Percentiles rank a stretch among this genome's conserved stretches.
These are phyloP conservation scores for Kradibia gibbosae DNA, from an alignment of 1,140 invertebrate genomes.

Conservation along the genomic window DNA sequence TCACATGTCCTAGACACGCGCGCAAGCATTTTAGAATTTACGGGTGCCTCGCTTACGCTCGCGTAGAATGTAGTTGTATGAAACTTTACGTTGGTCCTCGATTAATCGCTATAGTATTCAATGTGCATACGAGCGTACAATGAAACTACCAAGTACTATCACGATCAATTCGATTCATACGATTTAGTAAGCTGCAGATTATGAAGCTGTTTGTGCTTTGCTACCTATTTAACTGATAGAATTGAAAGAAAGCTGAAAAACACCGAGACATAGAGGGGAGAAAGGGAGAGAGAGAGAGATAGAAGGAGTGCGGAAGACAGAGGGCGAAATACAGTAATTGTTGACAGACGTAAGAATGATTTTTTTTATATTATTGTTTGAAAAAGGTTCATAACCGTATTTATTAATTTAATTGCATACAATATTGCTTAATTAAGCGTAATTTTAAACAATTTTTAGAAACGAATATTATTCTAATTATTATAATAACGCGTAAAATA, in stretches of 20 bases:
- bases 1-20: slow-evolving; percentile 35
- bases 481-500: too few relatives aligned
- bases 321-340: too few relatives aligned
- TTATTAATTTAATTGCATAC: too few relatives aligned
- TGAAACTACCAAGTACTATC: slow-evolving; percentile 11
- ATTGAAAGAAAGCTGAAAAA: neutral
- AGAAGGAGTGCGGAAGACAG: neutral
- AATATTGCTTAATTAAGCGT: too few relatives aligned
- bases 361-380: too few relatives aligned
- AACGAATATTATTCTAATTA: too few relatives aligned
- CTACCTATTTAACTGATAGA: neutral
- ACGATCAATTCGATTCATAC: slow-evolving; percentile 27
- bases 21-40: slow-evolving; percentile 18
- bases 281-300: neutral
- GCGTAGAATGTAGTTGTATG: slow-evolving; percentile 51
- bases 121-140: neutral
- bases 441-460: too few relatives aligned
- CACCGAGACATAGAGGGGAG: neutral
- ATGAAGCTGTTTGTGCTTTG: neutral
- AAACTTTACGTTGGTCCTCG: slow-evolving; percentile 25
- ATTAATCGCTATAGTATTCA: slow-evolving; percentile 29
- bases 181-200: neutral
- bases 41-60: slow-evolving; percentile 42
- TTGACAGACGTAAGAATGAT: too few relatives aligned
- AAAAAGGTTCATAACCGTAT: too few relatives aligned